Base-by-base conservation (phyloP, 2,888 invertebrate genomes). In the Parascotia fuliginaria region DNA sequence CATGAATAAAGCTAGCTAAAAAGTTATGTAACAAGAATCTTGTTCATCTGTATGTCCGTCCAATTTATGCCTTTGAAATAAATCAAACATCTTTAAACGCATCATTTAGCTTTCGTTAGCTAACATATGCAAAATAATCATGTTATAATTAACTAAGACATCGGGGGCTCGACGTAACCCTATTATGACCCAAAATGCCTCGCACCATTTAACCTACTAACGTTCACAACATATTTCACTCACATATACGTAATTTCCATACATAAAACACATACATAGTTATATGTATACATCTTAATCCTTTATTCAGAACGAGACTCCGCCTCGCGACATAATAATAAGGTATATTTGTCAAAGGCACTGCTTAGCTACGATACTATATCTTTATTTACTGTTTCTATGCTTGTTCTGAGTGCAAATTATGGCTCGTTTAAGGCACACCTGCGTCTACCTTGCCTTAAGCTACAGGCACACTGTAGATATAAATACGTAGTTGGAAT, bases 321-420 rank as follows among this genome's bases (percentile, higher is more conserved):
- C 59, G 58, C 53, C 60, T 69, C 59, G 70, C 69, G 73, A 76
- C 75, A 77, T 73, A 81, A 83, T 87, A 84, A 84, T 83, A 83
- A 79, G 77, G 77, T 72, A 70, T 81, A 87, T 88, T 84, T 87
- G 84, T 87, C 83, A 87, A 83, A 84, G 74, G 74, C 77, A 74
- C 77, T 77, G 74, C 81, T 79, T 68, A 76, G 72, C 40, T 71
- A 75, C 63, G 61, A 42, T 42, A 65, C 60, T 75, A 73, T 75
- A 74, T 80, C 81, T 81, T 83, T 83, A 85, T 85, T 85, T 85
- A 87, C 79, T 28, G 64, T 63, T 48, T 53, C 41, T 38, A 45
- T 62, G 36, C 50, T 79, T 65, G 68, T 60, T 53, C 57, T 78
- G 70, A 70, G 76, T 78, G 79, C 77, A 79, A 87, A 87, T 89